Evolutionary conservation across 2,797 vertebrate species (phyloP).

Genomic region (Avahi laniger): DNA sequence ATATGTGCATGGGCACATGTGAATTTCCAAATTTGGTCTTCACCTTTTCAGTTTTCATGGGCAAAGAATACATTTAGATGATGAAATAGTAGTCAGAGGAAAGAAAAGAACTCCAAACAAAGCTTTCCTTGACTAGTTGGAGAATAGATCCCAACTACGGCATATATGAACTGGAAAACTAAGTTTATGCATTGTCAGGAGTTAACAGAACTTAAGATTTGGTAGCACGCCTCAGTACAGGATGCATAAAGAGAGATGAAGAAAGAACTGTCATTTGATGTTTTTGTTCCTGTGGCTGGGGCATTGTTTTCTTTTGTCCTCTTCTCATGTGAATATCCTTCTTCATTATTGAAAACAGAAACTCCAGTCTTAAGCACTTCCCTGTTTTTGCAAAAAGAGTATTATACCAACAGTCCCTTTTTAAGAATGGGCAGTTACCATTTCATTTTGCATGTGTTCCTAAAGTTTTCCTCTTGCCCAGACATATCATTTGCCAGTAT

Average conservation of each 20-base stretch:
- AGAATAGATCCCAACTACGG: background rate
- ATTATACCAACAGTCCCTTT: background rate
- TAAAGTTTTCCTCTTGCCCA: background rate
- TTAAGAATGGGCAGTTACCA: background rate
- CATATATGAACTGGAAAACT: background rate
- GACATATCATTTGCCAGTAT: background rate
- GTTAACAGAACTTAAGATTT: background rate
- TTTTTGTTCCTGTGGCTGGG: background rate
- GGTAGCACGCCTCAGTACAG: background rate
- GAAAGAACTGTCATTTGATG: background rate
- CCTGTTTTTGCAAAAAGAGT: background rate
- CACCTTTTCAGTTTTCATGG: conserved; percentile 55
- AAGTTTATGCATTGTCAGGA: background rate
- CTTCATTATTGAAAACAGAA: conserved; percentile 51
- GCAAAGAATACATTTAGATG: conserved; percentile 65
- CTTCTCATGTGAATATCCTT: background rate
- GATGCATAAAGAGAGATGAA: background rate
- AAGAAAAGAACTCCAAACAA: background rate
- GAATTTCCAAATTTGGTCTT: conserved; percentile 58
- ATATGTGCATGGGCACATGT: conserved; percentile 51
- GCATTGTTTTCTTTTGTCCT: background rate
- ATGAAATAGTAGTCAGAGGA: background rate
- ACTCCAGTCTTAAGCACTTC: conserved; percentile 4
- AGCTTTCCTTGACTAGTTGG: background rate
- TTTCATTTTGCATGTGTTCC: background rate